Evolutionary conservation across 1,140 invertebrate species (phyloP), one percentile per base, ranked within the genome.

Genomic region (Ooceraea biroi): DNA sequence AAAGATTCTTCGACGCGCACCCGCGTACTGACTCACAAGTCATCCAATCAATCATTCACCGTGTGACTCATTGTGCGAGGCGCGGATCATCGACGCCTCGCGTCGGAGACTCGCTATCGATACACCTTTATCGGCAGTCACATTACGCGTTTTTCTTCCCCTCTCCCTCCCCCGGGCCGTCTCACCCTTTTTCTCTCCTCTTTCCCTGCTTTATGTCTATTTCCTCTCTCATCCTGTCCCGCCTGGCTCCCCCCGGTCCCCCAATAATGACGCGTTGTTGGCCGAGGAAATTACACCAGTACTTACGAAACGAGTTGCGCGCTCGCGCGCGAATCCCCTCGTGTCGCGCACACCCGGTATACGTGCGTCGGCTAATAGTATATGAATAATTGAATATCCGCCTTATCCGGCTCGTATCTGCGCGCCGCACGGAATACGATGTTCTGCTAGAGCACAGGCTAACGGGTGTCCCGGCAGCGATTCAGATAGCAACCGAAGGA

Each of bases 11-110:
- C 65, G 73, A 77, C 46, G 74, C 74, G 82, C 63, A 61, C 76
- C 68, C 52, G 76, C 52, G 44, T 48, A 55, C 46, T 65, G 71
- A 83, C 65, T 57, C 50, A 48, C 48, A 46, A 71, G 78, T 83
- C 66, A 86, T 88, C 88, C 89, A 90, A 93, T 93, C 92, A 92
- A 92, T 93, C 92, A 93, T 92, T 92, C 89, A 89, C 82, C 87
- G 89, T 84, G 88, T 93, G 93, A 93, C 90, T 93, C 92, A 93
- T 92, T 92, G 88, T 86, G 91, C 89, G 72, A 80, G 65, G 76
- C 74, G 78, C 71, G 69, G 71, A 88, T 88, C 87, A 85, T 85
- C 86, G 82, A 76, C 80, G 82, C 82, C 76, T 71, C 85, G 82
- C 82, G 71, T 71, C 85, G 84, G 88, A 85, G 82, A 63, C 71